Conservation (phyloP, 2,888 invertebrate genomes). For the Protophormia terraenovae region DNA sequence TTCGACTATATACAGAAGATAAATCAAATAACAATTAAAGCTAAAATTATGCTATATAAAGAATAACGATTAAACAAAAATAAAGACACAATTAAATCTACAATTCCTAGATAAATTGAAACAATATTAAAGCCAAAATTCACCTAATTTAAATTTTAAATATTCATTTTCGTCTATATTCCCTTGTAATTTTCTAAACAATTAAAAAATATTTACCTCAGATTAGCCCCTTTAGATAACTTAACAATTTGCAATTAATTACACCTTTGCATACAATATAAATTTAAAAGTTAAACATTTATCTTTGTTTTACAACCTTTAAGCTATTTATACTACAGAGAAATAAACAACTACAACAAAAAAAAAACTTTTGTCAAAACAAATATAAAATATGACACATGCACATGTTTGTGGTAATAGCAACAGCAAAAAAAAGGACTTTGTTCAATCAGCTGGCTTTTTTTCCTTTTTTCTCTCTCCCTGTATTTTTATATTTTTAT, state of each 20-base stretch:
- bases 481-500: slow-evolving; percentile 6
- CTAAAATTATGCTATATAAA: no score
- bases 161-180: background rate
- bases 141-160: no score
- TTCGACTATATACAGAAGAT: no score
- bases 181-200: background rate
- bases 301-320: slow-evolving; percentile 2
- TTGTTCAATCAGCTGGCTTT: slow-evolving; percentile 1
- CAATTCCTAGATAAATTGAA: no score
- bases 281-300: slow-evolving; percentile 13
- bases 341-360: background rate
- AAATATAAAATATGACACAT: background rate
- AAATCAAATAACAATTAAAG: no score
- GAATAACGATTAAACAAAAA: no score
- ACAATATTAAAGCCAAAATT: no score
- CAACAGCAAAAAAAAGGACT: background rate
- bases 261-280: background rate
- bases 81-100: no score
- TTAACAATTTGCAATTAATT: slow-evolving; percentile 24
- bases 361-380: background rate
- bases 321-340: background rate
- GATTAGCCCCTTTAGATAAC: background rate
- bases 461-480: background rate
- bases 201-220: background rate
- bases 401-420: background rate